Evolutionary conservation across 1,140 invertebrate species (phyloP).

Genomic region (Megalopta genalis): DNA sequence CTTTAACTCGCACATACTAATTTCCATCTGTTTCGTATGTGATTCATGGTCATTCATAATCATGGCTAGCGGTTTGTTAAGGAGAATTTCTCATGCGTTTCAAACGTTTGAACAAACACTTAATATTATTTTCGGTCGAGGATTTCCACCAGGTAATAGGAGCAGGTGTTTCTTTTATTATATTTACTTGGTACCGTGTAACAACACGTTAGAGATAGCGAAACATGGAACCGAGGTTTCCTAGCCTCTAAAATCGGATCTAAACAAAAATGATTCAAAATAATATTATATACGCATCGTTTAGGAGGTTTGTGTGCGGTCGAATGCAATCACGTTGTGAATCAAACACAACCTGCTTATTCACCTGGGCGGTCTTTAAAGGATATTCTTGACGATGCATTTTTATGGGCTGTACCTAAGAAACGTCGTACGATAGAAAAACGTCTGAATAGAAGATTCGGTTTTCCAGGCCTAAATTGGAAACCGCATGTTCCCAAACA

Average conservation of each 20-base stretch:
- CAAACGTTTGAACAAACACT: slow-evolving; percentile 72
- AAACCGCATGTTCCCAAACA: slow-evolving; percentile 86
- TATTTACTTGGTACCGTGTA: not conserved
- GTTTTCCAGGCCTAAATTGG: slow-evolving; percentile 82
- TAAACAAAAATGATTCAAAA: not conserved
- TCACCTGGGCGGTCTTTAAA: slow-evolving; percentile 79
- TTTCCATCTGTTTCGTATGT: not conserved
- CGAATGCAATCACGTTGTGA: slow-evolving; percentile 66
- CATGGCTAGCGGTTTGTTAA: slow-evolving; percentile 69
- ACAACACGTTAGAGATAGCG: not conserved
- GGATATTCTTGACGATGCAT: slow-evolving; percentile 85
- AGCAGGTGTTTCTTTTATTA: too few species aligned
- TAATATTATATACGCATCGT: slow-evolving; percentile 49
- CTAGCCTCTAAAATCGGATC: slow-evolving; percentile 26
- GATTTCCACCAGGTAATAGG: slow-evolving; percentile 77
- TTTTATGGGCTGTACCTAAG: slow-evolving; percentile 91
- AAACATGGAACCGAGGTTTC: not conserved
- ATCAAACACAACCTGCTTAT: slow-evolving; percentile 35
- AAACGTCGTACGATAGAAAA: slow-evolving; percentile 87
- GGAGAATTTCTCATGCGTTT: slow-evolving; percentile 66
- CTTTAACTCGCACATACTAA: not conserved
- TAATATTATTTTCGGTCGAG: slow-evolving; percentile 66
- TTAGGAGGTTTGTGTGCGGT: slow-evolving; percentile 69
- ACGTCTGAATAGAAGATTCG: slow-evolving; percentile 86
- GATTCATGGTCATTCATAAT: slow-evolving; percentile 15